These are phyloP conservation scores for Heloderma charlesbogerti DNA, from an alignment of 2,113 vertebrate genomes.

Conservation along the genomic window DNA sequence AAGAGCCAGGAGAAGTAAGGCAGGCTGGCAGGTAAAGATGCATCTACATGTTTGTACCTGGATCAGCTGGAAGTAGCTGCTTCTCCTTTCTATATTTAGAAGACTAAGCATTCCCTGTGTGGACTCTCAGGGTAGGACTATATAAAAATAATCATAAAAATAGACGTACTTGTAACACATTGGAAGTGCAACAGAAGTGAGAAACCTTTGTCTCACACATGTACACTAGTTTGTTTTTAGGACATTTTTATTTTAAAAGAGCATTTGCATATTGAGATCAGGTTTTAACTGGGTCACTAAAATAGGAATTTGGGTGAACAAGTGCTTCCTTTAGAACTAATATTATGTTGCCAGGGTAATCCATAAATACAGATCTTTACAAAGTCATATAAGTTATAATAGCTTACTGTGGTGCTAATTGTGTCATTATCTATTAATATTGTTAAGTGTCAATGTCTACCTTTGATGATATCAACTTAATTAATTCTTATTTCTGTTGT, in stretches of 20 bases:
- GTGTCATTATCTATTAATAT: constrained; percentile 85
- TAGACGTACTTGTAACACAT: constrained; percentile 26
- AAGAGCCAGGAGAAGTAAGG: not conserved
- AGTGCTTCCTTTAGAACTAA: constrained; percentile 60
- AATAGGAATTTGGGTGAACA: constrained; percentile 58
- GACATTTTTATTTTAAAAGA: constrained; percentile 60
- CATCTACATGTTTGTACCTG: too few species aligned
- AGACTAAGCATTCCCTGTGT: not conserved
- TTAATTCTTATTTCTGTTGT: constrained; percentile 75
- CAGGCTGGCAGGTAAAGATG: not conserved
- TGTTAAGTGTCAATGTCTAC: constrained; percentile 81
- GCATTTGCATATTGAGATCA: not conserved
- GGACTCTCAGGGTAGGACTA: not conserved
- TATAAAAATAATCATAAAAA: constrained; percentile 12
- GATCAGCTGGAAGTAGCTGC: not conserved
- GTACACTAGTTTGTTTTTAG: constrained; percentile 71
- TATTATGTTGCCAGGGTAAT: constrained; percentile 62
- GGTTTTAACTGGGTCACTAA: constrained; percentile 59
- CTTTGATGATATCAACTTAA: constrained; percentile 73
- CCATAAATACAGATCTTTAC: constrained; percentile 68
- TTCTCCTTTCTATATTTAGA: not conserved
- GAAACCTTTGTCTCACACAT: constrained; percentile 82
- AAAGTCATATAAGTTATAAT: constrained; percentile 76
- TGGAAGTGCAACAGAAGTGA: constrained; percentile 76
- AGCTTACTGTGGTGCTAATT: constrained; percentile 79